Evolutionary conservation across 2,113 vertebrate species (phyloP).

Genomic region (Elanus axillaris): DNA sequence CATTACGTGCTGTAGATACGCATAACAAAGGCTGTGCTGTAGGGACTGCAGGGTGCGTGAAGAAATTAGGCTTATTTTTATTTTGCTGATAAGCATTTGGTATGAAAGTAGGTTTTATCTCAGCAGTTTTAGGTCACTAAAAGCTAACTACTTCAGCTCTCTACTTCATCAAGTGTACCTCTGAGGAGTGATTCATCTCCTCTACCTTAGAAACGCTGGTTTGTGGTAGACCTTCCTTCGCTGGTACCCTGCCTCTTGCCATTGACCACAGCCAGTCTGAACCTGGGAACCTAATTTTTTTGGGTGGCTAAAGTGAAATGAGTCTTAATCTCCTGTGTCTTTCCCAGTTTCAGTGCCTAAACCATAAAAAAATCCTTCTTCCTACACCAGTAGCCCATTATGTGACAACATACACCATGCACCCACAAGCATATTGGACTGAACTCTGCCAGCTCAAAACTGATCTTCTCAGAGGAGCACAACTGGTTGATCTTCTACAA

Average conservation of each 20-base stretch:
- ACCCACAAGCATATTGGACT: neutral
- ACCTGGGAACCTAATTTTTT: neutral
- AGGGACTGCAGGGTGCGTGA: neutral
- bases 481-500: neutral
- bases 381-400: neutral
- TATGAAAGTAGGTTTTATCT: neutral
- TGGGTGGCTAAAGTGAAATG: neutral
- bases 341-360: neutral
- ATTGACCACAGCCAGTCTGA: neutral
- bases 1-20: neutral
- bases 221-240: neutral
- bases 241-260: neutral
- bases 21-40: neutral
- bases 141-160: neutral
- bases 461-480: neutral
- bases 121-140: neutral
- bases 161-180: neutral
- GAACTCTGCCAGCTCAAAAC: neutral
- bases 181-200: neutral
- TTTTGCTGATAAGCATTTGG: neutral
- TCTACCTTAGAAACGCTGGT: neutral
- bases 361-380: neutral
- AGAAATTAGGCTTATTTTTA: neutral
- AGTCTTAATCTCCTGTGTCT: neutral
- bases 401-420: neutral